Evolutionary conservation across 2,113 vertebrate species (phyloP), one percentile per base, ranked within the genome.

Genomic region (Mugil cephalus): DNA sequence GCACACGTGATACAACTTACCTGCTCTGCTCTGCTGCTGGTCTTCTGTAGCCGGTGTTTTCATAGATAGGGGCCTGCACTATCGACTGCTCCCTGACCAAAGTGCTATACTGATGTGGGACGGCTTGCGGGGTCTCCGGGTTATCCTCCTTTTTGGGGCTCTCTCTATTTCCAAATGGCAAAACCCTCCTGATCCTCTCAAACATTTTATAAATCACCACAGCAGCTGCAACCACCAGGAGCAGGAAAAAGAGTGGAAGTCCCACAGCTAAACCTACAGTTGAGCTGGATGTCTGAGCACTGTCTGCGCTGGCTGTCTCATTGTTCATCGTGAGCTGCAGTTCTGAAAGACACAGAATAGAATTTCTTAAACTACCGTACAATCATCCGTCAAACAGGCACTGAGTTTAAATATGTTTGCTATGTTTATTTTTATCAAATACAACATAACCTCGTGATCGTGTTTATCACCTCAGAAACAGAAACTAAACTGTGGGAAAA

Each of bases 1-100:
- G 5, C 2, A 30, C 24, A 30, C 24, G 2, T 24, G 8, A 10
- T 52, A 3, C 7, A 13, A 2, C 78, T 77, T 75, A 91, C 92
- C 77, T 82, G 12, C 30, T 58, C 1, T 50, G 62, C 3, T 56
- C 24, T 8, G 1, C 19, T 4, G 4, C 4, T 1, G 1, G 5
- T 10, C 7, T 24, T 30, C 7, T 24, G 45, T 17, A 3, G 24
- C 35, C 50, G 24, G 45, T 0, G 64, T 94, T 94, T 84, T 93
- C 92, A 65, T 94, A 94, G 43, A 94, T 87, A 9, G 91, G 83
- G 1, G 10, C 42, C 14, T 79, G 83, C 18, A 0, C 51, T 6
- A 6, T 1, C 15, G 73, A 6, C 7, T 24, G 30, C 1, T 59
- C 69, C 64, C 6, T 35, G 21, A 8, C 11, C 10, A 75, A 34